Evolutionary conservation across 2,797 vertebrate species (phyloP).

Genomic region (Sandelia bainsii): DNA sequence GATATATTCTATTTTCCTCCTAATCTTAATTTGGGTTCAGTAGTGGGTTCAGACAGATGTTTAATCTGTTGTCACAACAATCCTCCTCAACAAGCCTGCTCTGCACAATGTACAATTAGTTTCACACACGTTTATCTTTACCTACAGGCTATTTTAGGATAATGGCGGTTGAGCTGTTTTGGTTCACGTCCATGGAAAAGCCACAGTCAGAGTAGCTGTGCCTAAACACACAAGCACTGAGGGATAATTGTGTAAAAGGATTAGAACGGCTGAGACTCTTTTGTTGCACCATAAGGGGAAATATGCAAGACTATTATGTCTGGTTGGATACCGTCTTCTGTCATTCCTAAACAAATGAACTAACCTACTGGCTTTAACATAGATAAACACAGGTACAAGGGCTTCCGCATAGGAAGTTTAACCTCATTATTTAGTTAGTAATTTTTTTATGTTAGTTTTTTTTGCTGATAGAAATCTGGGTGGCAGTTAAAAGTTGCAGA

Average conservation of each 20-base stretch:
- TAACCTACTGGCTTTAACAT: not conserved
- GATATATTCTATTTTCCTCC: conserved; percentile 62
- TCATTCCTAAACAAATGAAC: conserved; percentile 39
- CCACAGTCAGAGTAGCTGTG: conserved; percentile 58
- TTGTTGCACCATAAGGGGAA: conserved; percentile 67
- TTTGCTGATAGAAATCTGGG: not conserved
- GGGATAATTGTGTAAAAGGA: conserved; percentile 74
- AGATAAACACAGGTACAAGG: not conserved
- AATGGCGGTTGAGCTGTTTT: conserved; percentile 71
- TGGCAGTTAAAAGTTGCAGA: too few relatives aligned
- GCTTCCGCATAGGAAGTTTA: not conserved
- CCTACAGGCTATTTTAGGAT: conserved; percentile 73
- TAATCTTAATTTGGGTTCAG: conserved; percentile 60
- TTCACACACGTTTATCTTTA: conserved; percentile 75
- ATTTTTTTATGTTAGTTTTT: too few relatives aligned
- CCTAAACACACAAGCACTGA: conserved; percentile 72
- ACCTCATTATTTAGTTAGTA: not conserved
- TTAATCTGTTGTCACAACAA: conserved; percentile 79
- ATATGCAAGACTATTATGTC: conserved; percentile 66
- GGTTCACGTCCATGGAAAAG: conserved; percentile 70
- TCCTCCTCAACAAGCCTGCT: conserved; percentile 48
- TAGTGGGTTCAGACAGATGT: conserved; percentile 63
- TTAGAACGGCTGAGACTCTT: conserved; percentile 65
- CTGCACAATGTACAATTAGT: conserved; percentile 64
- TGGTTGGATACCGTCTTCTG: conserved; percentile 44